Evolutionary conservation across 2,797 vertebrate species (phyloP), one percentile per base, ranked within the genome.

Genomic region (Glyptemys insculpta): DNA sequence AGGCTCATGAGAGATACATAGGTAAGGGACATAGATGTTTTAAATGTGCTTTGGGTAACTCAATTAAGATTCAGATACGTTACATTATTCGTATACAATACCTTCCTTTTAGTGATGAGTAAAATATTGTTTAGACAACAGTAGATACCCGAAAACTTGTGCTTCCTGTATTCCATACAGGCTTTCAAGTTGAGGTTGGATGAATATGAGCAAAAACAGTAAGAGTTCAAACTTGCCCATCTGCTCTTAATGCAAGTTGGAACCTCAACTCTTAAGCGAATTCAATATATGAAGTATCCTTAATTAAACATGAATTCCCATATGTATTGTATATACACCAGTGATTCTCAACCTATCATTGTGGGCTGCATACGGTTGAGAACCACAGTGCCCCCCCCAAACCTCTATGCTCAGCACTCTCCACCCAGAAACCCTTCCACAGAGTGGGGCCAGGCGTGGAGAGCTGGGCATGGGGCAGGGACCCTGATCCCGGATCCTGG

Each of bases 1-100:
- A 90, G 44, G 59, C 31, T 93, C 0, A 0, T 1, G 37, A 56
- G 52, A 21, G 62, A 47, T 25, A 23, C 27, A 3, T 3, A 78
- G 54, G 52, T 79, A 81, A 50, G 27, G 74, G 49, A 27, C 3
- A 0, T 2, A 10, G 10, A 2, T 3, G 8, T 88, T 84, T 91
- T n/a, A 68, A 79, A 85, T 19, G 34, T 34, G 57, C 56, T 74
- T 89, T 57, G 78, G 23, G 85, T 81, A 82, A 76, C 11, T 56
- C 80, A 1, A 15, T 37, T 80, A 31, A 1, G 2, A 50, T 78
- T 82, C 41, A 31, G 78, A 47, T 31, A 27, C 5, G 4, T 68
- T 76, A 23, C 31, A 76, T 88, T 44, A 27, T 12, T n/a, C 57
- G 19, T 37, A 68, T 37, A 68, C 25, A 76, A 18, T 16, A 78